Base-by-base conservation (phyloP, 2,113 vertebrate species). In the Plotosus lineatus region DNA sequence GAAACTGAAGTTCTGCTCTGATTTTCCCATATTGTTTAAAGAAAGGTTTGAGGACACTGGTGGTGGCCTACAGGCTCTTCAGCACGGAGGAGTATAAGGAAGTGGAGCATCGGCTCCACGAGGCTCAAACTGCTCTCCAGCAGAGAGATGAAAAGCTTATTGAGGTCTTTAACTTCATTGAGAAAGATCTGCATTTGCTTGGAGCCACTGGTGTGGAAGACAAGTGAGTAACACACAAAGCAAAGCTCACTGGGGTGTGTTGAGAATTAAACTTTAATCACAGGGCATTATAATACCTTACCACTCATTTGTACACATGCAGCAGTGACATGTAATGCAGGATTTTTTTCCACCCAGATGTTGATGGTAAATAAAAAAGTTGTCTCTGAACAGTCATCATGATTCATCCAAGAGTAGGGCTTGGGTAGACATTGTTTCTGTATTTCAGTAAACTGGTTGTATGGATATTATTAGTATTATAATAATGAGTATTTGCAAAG, bases 141-240 rank as follows among this genome's bases (percentile, higher is more conserved):
- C 96, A 96, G 44, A 92, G 96, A 55, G 97, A 99, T 69, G 95
- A 98, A 83, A 92, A 90, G 51, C 84, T 99, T 31, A 91, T 94
- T 71, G 91, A 95, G 75, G 94, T 92, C 23, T 99, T 98, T 89
- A 91, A 89, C 90, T 94, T 93, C 87, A 96, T 97, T 48, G 98
- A 99, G 87, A 96, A 85, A 87, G 95, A 98, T 82, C 90, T 99
- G 87, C 92, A 95, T n/a, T 77, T 99, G 71, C 95, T 99, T 51
- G 98, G 98, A 85, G 97, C 97, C 66, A 98, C 97, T 1, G 98
- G 95, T 79, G 97, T 99, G n/a, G 98, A 99, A 90, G 97, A 99
- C 92, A 98, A 95, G 97, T 97, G 94, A 84, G 94, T 84, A 40
- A 36, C 17, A 63, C 9, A 15, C 28, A 15, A 11, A 58, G 17